phyloP scores from a whole-genome alignment of 2,888 invertebrate species.

The Schrankia costaestrigalis region DNA sequence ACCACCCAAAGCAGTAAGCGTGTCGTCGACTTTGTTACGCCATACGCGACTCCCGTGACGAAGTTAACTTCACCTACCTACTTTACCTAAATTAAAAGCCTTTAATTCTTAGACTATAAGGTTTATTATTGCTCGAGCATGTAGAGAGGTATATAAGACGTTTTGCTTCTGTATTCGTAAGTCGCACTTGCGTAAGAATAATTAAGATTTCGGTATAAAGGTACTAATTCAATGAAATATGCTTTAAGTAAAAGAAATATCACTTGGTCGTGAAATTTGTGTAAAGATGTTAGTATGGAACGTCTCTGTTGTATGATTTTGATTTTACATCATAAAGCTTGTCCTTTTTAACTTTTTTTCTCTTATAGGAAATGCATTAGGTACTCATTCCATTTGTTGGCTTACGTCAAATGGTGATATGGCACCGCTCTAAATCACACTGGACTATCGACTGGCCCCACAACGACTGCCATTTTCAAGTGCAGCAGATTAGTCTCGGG shows the following conservation, averaged over 20 bases:
- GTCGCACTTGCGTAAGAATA: constrained; percentile 24
- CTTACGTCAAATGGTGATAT: too few relatives aligned
- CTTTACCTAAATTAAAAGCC: constrained; percentile 8
- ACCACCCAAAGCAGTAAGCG: constrained; percentile 47
- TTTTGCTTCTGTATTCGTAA: constrained; percentile 15
- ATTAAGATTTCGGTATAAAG: constrained; percentile 28
- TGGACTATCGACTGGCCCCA: too few relatives aligned
- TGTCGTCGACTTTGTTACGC: constrained; percentile 53
- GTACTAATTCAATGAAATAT: constrained; percentile 21
- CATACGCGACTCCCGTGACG: constrained; percentile 61
- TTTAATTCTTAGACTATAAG: constrained; percentile 1
- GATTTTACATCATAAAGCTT: too few relatives aligned
- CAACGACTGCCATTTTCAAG: too few relatives aligned
- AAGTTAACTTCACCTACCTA: constrained; percentile 26
- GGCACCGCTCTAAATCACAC: too few relatives aligned
- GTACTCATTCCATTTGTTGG: too few relatives aligned
- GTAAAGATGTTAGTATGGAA: too few relatives aligned
- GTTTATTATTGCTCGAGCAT: constrained; percentile 10
- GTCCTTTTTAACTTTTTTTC: too few relatives aligned
- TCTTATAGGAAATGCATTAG: too few relatives aligned
- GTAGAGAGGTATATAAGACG: constrained; percentile 8
- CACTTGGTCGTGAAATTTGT: constrained; percentile 2
- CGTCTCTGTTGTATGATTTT: too few relatives aligned
- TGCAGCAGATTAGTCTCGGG: too few relatives aligned
- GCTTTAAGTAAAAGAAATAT: constrained; percentile 1